Percentiles rank a stretch among this genome's conserved stretches.
Conservation (phyloP, 2,113 vertebrate genomes). For the Colistium nudipinnis region DNA sequence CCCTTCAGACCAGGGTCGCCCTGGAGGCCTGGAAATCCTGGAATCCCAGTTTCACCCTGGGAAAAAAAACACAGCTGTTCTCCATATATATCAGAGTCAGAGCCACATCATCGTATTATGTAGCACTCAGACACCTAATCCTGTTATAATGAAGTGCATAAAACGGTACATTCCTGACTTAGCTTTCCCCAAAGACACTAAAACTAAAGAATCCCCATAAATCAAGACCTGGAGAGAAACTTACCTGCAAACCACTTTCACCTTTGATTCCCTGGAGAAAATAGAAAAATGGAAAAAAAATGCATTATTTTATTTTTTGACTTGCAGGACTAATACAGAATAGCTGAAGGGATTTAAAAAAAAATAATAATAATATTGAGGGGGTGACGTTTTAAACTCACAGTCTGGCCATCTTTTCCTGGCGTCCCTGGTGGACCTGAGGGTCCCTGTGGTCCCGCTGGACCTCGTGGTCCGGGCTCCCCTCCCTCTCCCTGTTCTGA, state of each 20-base stretch:
- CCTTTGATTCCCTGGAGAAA: constrained; percentile 77
- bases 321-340: not conserved
- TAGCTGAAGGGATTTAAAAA: not conserved
- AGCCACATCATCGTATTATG: not conserved
- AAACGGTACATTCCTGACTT: not conserved
- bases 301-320: not conserved
- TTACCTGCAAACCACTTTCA: constrained; percentile 76
- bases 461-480: constrained; percentile 75
- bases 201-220: constrained; percentile 1
- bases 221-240: constrained; percentile 36
- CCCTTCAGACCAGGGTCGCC: constrained; percentile 82
- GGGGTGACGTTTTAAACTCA: constrained; percentile 62
- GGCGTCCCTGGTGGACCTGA: constrained; percentile 65
- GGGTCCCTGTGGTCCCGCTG: constrained; percentile 67
- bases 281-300: constrained; percentile 41
- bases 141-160: not conserved
- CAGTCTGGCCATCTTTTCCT: constrained; percentile 77
- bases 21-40: constrained; percentile 80
- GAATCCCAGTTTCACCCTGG: constrained; percentile 79
- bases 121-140: not conserved
- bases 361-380: not conserved
- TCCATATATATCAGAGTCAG: not conserved
- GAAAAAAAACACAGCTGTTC: constrained; percentile 17
- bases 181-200: not conserved
- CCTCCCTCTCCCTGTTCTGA: constrained; percentile 30